Conservation (phyloP, 2,888 invertebrate species). For the Alitta virens region DNA sequence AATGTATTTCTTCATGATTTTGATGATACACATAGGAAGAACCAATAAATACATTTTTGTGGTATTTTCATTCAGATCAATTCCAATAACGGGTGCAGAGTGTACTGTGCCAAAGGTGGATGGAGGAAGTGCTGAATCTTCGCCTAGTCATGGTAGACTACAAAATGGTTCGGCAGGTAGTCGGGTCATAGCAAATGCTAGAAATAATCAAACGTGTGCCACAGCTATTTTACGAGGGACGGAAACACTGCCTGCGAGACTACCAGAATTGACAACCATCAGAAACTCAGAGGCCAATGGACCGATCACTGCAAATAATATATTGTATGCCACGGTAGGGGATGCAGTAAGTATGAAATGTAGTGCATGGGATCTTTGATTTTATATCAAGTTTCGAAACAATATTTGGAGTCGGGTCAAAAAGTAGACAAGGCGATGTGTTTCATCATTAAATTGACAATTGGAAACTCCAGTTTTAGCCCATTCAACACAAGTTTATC, state of each 20-base stretch:
- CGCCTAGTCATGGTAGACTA: not conserved
- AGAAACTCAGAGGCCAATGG: not conserved
- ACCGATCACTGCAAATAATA: not conserved
- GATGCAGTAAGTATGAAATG: not conserved
- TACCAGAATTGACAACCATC: not conserved
- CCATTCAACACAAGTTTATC: no score
- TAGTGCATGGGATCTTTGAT: no score
- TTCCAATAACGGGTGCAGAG: slow-evolving; percentile 21
- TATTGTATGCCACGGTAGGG: not conserved
- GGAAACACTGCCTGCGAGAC: not conserved
- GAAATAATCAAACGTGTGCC: not conserved
- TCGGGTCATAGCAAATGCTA: not conserved
- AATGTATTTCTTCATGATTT: no score
- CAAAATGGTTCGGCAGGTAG: not conserved
- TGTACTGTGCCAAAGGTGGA: not conserved
- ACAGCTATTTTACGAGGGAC: not conserved
- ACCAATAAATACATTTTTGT: no score
- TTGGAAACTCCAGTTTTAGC: no score
- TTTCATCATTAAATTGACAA: no score
- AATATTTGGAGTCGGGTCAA: no score
- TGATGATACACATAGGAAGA: no score
- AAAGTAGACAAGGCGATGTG: no score
- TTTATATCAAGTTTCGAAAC: no score
- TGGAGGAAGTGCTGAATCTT: not conserved
- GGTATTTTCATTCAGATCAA: slow-evolving; percentile 13